phyloP scores from a whole-genome alignment of 2,888 invertebrate species.

The Pyrochroa serraticornis region DNA sequence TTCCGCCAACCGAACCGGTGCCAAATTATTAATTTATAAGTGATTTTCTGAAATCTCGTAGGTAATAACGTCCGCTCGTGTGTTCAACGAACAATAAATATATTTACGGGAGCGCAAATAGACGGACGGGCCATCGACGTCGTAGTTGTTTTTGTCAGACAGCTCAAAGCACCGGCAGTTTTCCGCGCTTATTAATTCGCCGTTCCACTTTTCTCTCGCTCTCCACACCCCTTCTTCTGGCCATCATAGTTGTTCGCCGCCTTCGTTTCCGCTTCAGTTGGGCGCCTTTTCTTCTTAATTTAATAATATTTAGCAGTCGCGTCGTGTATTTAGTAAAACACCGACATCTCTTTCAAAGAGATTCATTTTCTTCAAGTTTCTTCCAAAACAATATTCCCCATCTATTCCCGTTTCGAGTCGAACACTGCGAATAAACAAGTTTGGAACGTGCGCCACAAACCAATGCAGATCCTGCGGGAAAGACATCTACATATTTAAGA shows the following conservation, averaged over 20 bases:
- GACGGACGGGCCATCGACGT: conserved; percentile 4
- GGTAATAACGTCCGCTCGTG: background rate
- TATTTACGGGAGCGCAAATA: conserved; percentile 18
- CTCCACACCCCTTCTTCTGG: conserved; percentile 19
- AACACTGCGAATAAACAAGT: conserved; percentile 46
- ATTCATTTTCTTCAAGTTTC: conserved; percentile 49
- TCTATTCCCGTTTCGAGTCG: conserved; percentile 34
- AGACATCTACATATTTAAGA: conserved; percentile 2
- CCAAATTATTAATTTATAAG: conserved; percentile 6
- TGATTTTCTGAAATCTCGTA: background rate
- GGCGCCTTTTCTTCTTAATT: conserved; percentile 55
- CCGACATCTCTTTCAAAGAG: conserved; percentile 46
- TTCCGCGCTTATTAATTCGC: conserved; percentile 41
- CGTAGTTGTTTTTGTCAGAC: conserved; percentile 33
- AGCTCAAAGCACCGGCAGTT: conserved; percentile 26
- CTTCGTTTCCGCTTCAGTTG: conserved; percentile 48
- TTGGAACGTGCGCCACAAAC: conserved; percentile 43
- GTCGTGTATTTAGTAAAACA: conserved; percentile 51
- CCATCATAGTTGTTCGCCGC: conserved; percentile 3
- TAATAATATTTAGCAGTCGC: conserved; percentile 55
- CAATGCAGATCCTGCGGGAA: conserved; percentile 28
- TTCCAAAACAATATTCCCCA: conserved; percentile 50
- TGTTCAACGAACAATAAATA: conserved; percentile 14
- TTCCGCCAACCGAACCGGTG: conserved; percentile 4
- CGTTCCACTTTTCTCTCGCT: conserved; percentile 8